Conservation (phyloP, 1,140 invertebrate genomes). For the Riptortus pedestris region DNA sequence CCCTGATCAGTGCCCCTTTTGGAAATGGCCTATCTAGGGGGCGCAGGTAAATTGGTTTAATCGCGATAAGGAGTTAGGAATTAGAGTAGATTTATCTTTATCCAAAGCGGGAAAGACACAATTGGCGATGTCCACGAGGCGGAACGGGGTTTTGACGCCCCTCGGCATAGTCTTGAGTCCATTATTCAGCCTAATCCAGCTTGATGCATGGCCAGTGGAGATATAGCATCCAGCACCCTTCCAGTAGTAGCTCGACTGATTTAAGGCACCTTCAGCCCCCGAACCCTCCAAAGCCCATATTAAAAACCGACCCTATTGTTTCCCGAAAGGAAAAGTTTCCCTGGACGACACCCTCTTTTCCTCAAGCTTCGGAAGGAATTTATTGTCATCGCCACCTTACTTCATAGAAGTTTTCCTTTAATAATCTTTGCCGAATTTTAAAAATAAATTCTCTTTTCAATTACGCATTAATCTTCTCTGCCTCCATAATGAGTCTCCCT, state of each 20-base stretch:
- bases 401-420: not conserved
- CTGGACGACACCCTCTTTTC: slow-evolving; percentile 1
- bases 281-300: slow-evolving; percentile 6
- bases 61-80: too few relatives aligned
- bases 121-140: not conserved
- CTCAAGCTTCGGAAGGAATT: too few relatives aligned
- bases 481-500: too few relatives aligned
- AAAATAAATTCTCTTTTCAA: too few relatives aligned
- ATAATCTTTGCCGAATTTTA: too few relatives aligned
- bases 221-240: slow-evolving; percentile 9
- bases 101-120: not conserved
- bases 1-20: too few relatives aligned
- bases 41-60: too few relatives aligned
- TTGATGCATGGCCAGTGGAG: slow-evolving; percentile 25
- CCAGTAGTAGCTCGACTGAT: too few relatives aligned
- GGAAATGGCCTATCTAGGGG: too few relatives aligned
- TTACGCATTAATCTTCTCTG: too few relatives aligned
- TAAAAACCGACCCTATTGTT: slow-evolving; percentile 19
- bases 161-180: slow-evolving; percentile 9
- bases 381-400: not conserved
- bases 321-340: slow-evolving; percentile 12
- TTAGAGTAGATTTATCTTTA: slow-evolving; percentile 2
- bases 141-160: slow-evolving; percentile 1
- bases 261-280: not conserved
- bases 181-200: slow-evolving; percentile 27